Evolutionary conservation across 2,888 invertebrate species (phyloP).

Genomic region (Leptinotarsa juncta): DNA sequence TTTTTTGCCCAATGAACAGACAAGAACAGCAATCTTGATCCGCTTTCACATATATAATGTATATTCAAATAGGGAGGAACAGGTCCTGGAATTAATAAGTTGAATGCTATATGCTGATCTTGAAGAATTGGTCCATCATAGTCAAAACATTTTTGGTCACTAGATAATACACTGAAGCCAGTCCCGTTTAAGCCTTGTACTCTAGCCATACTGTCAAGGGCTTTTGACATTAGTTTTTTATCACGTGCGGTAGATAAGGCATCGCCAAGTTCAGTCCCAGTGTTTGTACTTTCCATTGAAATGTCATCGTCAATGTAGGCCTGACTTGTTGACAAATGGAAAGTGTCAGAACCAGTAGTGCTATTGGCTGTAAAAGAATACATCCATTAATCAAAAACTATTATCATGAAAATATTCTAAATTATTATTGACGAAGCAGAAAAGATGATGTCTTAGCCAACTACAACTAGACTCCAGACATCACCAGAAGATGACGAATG

Average conservation of each 20-base stretch:
- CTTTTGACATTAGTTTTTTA: slow-evolving; percentile 73
- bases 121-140: slow-evolving; percentile 75
- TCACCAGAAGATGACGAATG: too few species aligned
- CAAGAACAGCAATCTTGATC: slow-evolving; percentile 89
- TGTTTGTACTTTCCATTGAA: slow-evolving; percentile 69
- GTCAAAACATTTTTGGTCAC: slow-evolving; percentile 63
- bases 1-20: slow-evolving; percentile 91
- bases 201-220: slow-evolving; percentile 77
- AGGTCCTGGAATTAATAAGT: slow-evolving; percentile 80
- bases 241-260: slow-evolving; percentile 73
- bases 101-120: slow-evolving; percentile 79
- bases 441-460: too few species aligned
- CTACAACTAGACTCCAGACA: too few species aligned
- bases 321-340: slow-evolving; percentile 65
- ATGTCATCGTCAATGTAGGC: slow-evolving; percentile 70
- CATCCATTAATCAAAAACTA: neutral
- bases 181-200: slow-evolving; percentile 63
- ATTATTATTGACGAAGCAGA: neutral
- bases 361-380: slow-evolving; percentile 44
- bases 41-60: slow-evolving; percentile 96
- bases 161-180: slow-evolving; percentile 56
- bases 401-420: neutral
- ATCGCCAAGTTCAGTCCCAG: slow-evolving; percentile 69
- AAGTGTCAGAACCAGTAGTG: slow-evolving; percentile 58
- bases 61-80: slow-evolving; percentile 91